Evolutionary conservation across 2,113 vertebrate genomes (phyloP), one percentile per base, ranked within the genome.

Genomic region (Brachyistius frenatus): DNA sequence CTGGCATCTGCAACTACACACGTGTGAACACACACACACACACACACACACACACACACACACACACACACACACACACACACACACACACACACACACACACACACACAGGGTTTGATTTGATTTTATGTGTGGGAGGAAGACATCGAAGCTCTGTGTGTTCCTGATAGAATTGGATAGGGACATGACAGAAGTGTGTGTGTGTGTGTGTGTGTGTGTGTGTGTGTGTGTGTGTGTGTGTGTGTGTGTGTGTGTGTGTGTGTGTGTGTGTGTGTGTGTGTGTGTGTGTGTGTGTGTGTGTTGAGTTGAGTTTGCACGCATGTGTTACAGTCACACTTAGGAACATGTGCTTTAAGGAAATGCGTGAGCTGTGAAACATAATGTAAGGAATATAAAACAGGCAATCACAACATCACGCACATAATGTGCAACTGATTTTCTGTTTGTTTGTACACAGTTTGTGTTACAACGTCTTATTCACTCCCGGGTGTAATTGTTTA

Each of bases 381-480:
- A 61, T 23, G 1, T 63, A 52, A 73, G 53, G 14, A 68, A 56
- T 66, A 41, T 14, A 69, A 69, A 74, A 32, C 53, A 47, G 23
- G 2, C 44, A 4, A 44, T 49, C n/a, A 7, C 23, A 23, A 23
- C 23, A 23, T 23, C 1, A 23, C 23, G 23, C 1, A 15, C 47
- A 7, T 30, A 8, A 41, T 14, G 23, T 23, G 3, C 4, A 39
- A 4, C 23, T 6, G 2, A 78, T 53, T 35, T 30, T 1, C 10
- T n/a, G 14, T 15, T 35, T 64, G 68, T 62, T 16, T 69, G 80
- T 35, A 2, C n/a, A 57, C 32, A 56, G 31, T 65, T 61, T 14
- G 44, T 33, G 36, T 31, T 35, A 47, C 50, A 31, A 35, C 2
- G 47, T 86, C 84, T 87, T 86, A 78, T 87, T 90, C 87, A 87